These are phyloP conservation scores for Paradoxurus hermaphroditus DNA, from an alignment of 2,113 vertebrate genomes.

Conservation along the genomic window DNA sequence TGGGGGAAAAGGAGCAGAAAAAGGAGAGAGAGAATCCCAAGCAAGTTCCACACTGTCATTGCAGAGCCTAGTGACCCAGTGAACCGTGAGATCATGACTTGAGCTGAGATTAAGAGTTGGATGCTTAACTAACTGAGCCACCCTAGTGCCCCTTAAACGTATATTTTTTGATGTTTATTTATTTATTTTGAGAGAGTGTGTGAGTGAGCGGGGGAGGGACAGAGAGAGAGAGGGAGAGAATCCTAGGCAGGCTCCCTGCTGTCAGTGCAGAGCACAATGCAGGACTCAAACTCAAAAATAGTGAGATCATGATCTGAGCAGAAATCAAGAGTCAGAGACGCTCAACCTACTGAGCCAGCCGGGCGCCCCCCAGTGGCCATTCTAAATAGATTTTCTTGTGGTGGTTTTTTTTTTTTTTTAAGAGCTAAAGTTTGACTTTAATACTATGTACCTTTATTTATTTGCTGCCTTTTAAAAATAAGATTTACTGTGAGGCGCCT, in stretches of 20 bases:
- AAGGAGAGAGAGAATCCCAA: too few species aligned
- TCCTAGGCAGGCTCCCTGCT: not conserved
- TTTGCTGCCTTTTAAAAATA: slow-evolving; percentile 15
- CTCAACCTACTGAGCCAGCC: not conserved
- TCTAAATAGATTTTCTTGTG: not conserved
- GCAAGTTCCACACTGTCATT: too few species aligned
- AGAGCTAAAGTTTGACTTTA: not conserved
- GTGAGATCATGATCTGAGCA: not conserved
- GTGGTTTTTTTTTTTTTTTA: not conserved
- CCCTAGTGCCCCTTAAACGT: too few species aligned
- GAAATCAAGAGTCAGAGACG: not conserved
- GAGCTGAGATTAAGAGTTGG: too few species aligned
- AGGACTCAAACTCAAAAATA: too few species aligned
- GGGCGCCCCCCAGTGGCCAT: not conserved
- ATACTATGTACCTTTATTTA: not conserved
- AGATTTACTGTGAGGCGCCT: not conserved
- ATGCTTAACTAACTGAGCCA: too few species aligned
- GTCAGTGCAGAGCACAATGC: not conserved
- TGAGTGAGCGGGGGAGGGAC: not conserved
- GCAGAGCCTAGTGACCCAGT: too few species aligned
- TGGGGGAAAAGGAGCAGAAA: too few species aligned
- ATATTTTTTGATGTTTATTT: not conserved
- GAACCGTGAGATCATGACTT: too few species aligned
- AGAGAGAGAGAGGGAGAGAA: not conserved
- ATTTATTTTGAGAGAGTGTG: not conserved